Conservation (phyloP, 2,797 vertebrate genomes). For the Gadopsis bispinosus region DNA sequence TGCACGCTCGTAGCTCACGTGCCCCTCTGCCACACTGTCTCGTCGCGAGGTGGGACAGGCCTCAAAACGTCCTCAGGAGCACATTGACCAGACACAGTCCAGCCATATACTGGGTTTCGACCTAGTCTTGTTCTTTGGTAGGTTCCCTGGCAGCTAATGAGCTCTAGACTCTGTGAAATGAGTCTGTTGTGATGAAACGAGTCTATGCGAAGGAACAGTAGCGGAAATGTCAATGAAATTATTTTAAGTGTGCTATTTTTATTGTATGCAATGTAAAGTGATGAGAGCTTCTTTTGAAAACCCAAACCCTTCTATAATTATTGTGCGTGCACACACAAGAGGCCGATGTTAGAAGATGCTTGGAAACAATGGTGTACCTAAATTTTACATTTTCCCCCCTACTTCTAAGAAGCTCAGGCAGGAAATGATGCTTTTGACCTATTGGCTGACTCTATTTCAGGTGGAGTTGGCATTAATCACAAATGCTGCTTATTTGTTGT, state of each 20-base stretch:
- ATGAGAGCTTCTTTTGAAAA: slow-evolving; percentile 31
- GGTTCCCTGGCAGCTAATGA: slow-evolving; percentile 8
- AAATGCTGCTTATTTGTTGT: slow-evolving; percentile 64
- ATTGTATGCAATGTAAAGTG: slow-evolving; percentile 25
- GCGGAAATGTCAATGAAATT: slow-evolving; percentile 14
- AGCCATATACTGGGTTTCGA: too few species aligned
- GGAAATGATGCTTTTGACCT: slow-evolving; percentile 75
- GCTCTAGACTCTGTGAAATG: slow-evolving; percentile 4
- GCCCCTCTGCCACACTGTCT: too few species aligned
- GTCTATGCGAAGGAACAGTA: not conserved
- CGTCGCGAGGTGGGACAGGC: too few species aligned
- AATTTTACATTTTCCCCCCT: not conserved
- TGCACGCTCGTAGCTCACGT: too few species aligned
- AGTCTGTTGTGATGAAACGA: slow-evolving; percentile 1
- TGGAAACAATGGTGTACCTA: slow-evolving; percentile 11
- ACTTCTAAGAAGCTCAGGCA: slow-evolving; percentile 62
- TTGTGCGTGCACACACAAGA: not conserved
- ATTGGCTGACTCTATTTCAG: slow-evolving; percentile 74
- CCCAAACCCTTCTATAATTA: slow-evolving; percentile 9
- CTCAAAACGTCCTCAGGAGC: too few species aligned
- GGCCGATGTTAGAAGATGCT: slow-evolving; percentile 6
- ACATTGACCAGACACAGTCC: too few species aligned
- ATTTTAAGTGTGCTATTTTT: slow-evolving; percentile 20
- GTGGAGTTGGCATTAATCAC: slow-evolving; percentile 60
- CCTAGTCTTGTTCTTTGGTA: not conserved